Evolutionary conservation across 2,888 invertebrate genomes (phyloP).

Genomic region (Melanargia galathea): DNA sequence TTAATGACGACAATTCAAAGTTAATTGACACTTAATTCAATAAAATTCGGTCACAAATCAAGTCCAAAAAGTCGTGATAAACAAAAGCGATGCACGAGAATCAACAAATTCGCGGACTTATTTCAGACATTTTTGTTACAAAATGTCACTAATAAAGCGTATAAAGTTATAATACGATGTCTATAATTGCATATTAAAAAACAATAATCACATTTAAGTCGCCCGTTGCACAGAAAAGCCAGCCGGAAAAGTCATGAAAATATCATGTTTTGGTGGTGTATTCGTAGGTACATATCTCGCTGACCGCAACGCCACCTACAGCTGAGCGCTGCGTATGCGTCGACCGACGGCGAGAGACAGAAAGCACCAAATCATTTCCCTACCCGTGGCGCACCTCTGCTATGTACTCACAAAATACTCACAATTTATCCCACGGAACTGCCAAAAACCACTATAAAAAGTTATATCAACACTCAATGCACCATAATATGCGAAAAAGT

Average conservation of each 20-base stretch:
- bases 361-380: conserved; percentile 84
- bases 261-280: conserved; percentile 72
- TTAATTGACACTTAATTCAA: conserved; percentile 41
- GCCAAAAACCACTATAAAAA: conserved; percentile 79
- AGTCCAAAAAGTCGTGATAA: conserved; percentile 60
- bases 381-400: conserved; percentile 82
- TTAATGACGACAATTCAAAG: conserved; percentile 15
- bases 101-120: conserved; percentile 69
- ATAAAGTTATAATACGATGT: conserved; percentile 36
- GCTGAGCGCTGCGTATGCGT: conserved; percentile 82
- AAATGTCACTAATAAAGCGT: conserved; percentile 38
- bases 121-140: conserved; percentile 53
- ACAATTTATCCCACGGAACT: conserved; percentile 75
- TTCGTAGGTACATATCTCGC: conserved; percentile 50
- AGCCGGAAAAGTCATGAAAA: conserved; percentile 82
- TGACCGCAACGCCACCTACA: conserved; percentile 82
- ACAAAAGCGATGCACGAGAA: conserved; percentile 64
- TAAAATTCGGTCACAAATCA: conserved; percentile 58
- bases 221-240: conserved; percentile 65
- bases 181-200: conserved; percentile 41
- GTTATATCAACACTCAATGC: conserved; percentile 75
- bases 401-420: conserved; percentile 81
- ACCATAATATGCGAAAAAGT: conserved; percentile 82
- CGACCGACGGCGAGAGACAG: conserved; percentile 66
- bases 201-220: conserved; percentile 54